Evolutionary conservation across 2,888 invertebrate genomes (phyloP), one percentile per base, ranked within the genome.

Genomic region (Helobdella robusta): DNA sequence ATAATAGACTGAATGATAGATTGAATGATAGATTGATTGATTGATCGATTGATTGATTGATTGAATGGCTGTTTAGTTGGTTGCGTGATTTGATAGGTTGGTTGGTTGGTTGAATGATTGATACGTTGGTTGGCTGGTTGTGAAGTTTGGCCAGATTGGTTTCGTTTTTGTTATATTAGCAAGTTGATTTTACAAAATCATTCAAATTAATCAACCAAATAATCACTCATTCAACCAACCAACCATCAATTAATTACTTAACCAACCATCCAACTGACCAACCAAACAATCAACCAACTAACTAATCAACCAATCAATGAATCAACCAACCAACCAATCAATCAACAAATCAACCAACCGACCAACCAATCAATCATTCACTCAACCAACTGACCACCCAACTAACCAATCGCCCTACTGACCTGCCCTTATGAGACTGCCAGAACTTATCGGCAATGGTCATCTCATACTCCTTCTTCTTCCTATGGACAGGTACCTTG

Each of bases 361-460:
- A 18, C n/a, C 28, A 2, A 30, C n/a, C 23, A 11, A 32, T 2
- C 18, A 36, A 20, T 44, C 30, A 8, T 20, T 59, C 30, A 20
- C 40, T 59, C 36, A 5, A 35, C 20, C 20, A 15, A 25, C 35
- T 54, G n/a, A 63, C 34, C 34, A n/a, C 1, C 15, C 25, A 23
- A 48, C 28, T 4, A 59, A 46, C 36, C 54, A 64, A n/a, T n/a
- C 20, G n/a, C 46, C 15, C 34, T 6, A 5, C 65, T 54, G 66
- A 80, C 79, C 78, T 89, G 30, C 94, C 94, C 80, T 94, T 97
- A 76, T 97, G 91, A 65, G 86, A 85, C 32, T 83, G 82, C 98
- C 98, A 99, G 75, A 98, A 88, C 68, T 87, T 87, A 79, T 98
- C 98, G 4, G 83, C 86, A 28, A 86, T 84, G 76, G 91, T 90